phyloP scores from a whole-genome alignment of 1,140 invertebrate species.

The Chironomus striatipennis region DNA sequence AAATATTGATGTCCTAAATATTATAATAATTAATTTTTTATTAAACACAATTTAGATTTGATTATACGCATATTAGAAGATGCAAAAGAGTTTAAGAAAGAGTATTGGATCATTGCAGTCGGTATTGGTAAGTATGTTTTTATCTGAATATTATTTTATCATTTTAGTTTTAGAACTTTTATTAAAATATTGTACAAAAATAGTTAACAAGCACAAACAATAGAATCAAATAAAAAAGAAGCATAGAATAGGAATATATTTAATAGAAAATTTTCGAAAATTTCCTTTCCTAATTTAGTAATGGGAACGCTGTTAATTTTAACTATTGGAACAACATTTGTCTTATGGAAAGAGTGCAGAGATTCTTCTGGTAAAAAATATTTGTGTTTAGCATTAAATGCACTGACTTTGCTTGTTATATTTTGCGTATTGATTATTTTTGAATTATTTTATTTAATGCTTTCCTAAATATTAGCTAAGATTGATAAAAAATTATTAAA shows the following conservation, averaged over 20 bases:
- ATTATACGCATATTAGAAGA: conserved; percentile 3
- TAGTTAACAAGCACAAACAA: too few species aligned
- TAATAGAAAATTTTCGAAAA: background rate
- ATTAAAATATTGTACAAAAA: too few species aligned
- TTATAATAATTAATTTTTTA: background rate
- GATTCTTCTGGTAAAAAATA: conserved; percentile 12
- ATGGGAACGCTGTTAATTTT: conserved; percentile 5
- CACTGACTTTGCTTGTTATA: background rate
- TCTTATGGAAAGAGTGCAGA: background rate
- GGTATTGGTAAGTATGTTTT: conserved; percentile 9
- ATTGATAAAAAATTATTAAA: background rate
- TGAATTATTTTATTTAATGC: background rate
- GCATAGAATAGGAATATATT: too few species aligned
- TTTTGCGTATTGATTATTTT: background rate
- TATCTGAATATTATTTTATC: too few species aligned
- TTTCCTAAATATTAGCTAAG: background rate
- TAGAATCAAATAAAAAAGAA: too few species aligned
- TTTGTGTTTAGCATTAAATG: conserved; percentile 1
- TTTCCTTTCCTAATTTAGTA: conserved; percentile 1
- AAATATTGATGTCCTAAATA: too few species aligned
- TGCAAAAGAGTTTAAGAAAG: background rate
- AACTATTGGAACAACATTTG: background rate
- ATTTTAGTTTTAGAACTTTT: too few species aligned
- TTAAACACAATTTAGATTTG: background rate
- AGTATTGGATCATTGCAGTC: background rate